Evolutionary conservation across 2,113 vertebrate species (phyloP), one percentile per base, ranked within the genome.

Genomic region (Ammodytes dubius): DNA sequence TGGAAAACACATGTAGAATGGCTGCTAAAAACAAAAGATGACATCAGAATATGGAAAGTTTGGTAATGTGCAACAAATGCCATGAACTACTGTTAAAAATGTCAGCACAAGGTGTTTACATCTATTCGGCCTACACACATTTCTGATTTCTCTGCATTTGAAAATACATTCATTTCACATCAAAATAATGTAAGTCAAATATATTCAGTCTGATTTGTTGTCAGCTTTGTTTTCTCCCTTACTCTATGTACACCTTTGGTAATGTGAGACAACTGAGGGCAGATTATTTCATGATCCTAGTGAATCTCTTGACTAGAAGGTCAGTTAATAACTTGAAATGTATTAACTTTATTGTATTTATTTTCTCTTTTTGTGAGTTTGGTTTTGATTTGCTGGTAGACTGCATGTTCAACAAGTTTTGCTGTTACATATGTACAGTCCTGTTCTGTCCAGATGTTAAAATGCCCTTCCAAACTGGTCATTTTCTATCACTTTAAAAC

Each of bases 21-120:
- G 77, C 79, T 84, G 80, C 68, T 82, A 5, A 70, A 74, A 70
- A 81, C 45, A 7, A 47, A 63, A 71, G 67, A 53, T 69, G 49
- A 58, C 61, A 75, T 54, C 54, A 52, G 11, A 83, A 68, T 58
- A 82, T 90, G 66, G 64, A 81, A 79, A 61, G 67, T 91, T 76
- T 89, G 82, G 71, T 82, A 93, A 94, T 94, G 93, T 92, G 96
- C 89, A 91, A 95, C 27, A 94, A 94, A 96, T 95, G 95, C 95
- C 96, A 96, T 95, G 94, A 96, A 96, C 96, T 96, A 95, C 96
- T 96, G 93, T 95, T 95, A 91, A 92, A 84, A 78, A 54, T 94
- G 89, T 96, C 95, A 96, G 97, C 97, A 97, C 97, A 97, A 94
- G 93, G 93, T 96, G 95, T 96, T 97, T 97, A 96, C 95, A 95